Base-by-base conservation (phyloP, 1,140 invertebrate species). In the Agrilus planipennis region DNA sequence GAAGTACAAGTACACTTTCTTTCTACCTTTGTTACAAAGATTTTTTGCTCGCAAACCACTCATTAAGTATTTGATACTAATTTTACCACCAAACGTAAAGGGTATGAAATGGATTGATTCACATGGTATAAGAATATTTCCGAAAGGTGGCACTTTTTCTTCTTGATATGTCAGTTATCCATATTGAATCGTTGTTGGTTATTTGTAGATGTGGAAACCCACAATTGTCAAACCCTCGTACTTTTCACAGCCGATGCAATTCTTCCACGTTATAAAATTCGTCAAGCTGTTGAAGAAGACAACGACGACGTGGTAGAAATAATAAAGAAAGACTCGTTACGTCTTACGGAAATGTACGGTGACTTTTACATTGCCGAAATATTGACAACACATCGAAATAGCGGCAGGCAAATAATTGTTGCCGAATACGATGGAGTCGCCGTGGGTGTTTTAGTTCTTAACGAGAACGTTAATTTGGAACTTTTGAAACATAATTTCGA, bases 321-420 rank as follows among this genome's bases (percentile, higher is more conserved):
- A 44, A 73, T 82, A 35, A 67, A 78, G 45, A 60, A 59, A 0
- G 70, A 78, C 34, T 62, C 67, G 0, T 49, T 59, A 4, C 60
- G 65, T 18, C 49, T 80, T 17, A 68, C 63, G 14, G 60, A 73
- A 27, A 57, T 72, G 1, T 82, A 82, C 57, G 80, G 80, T 0
- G 73, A 81, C 9, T 83, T 71, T 60, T 82, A 80, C 54, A 61
- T 83, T 18, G 77, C 78, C 40, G 79, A 84, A 57, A 61, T 83
- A 14, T 70, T 80, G 48, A 71, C 74, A 0, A 53, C 53, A 10
- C 47, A 62, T 38, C 51, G 55, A 5, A 50, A 58, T 21, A 44
- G 41, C 10, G 47, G 36, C 11, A 45, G 62, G 10, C 56, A 54
- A 17, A 30, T 67, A n/a, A 58, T 69, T 20, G 60, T 68, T 4